Percentiles rank a stretch among this genome's conserved stretches.
These are phyloP conservation scores for Tetraneura akinire DNA, from an alignment of 1,140 invertebrate species.

Conservation along the genomic window DNA sequence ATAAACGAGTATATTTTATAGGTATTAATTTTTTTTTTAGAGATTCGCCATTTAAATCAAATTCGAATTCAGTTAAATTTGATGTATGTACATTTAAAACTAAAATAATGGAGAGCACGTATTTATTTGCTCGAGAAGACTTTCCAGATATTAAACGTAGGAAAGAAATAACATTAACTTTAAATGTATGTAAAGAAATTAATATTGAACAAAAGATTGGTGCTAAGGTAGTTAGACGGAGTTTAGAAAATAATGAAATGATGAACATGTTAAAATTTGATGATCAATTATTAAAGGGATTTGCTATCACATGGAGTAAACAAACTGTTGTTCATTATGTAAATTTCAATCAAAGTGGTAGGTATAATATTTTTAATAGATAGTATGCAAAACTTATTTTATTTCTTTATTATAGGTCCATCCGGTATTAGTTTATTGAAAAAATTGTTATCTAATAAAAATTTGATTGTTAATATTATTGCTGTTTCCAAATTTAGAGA, in stretches of 20 bases:
- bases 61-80: neutral
- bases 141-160: conserved; percentile 34
- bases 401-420: conserved; percentile 1
- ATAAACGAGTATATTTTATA: no score
- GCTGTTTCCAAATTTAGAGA: conserved; percentile 66
- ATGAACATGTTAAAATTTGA: conserved; percentile 20
- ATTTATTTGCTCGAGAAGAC: conserved; percentile 21
- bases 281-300: conserved; percentile 32
- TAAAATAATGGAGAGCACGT: conserved; percentile 17
- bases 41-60: conserved; percentile 33
- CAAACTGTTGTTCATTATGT: conserved; percentile 44
- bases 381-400: neutral
- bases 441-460: conserved; percentile 56
- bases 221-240: conserved; percentile 16
- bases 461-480: conserved; percentile 57
- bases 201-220: conserved; percentile 22
- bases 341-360: conserved; percentile 37
- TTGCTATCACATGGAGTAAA: conserved; percentile 40
- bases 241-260: conserved; percentile 8
- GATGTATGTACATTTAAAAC: conserved; percentile 39
- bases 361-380: neutral
- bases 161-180: conserved; percentile 43
- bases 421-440: conserved; percentile 57
- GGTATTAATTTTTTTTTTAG: conserved; percentile 11
- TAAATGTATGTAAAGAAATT: conserved; percentile 20